Evolutionary conservation across 2,797 vertebrate genomes (phyloP).

Genomic region (Picus viridis): DNA sequence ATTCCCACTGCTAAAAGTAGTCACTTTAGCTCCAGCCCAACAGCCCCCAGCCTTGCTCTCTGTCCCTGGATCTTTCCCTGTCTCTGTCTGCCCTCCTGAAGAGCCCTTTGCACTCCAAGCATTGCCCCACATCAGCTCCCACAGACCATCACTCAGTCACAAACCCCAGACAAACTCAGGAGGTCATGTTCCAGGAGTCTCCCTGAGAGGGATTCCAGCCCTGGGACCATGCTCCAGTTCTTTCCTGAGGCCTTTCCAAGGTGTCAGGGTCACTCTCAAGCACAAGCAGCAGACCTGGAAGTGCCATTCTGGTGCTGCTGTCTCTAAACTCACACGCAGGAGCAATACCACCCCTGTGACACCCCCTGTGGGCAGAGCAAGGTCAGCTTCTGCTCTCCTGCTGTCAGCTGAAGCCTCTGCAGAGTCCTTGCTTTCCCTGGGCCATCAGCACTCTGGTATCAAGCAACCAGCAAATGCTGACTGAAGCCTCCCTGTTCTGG

Average conservation of each 20-base stretch:
- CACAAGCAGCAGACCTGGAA: neutral
- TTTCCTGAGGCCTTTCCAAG: constrained; percentile 41
- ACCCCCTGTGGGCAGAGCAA: neutral
- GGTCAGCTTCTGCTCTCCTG: neutral
- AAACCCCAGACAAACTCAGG: constrained; percentile 63
- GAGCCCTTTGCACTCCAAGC: constrained; percentile 42
- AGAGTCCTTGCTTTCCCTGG: neutral
- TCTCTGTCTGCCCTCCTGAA: constrained; percentile 44
- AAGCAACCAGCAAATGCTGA: neutral
- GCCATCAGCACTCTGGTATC: neutral
- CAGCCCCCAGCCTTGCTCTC: constrained; percentile 32
- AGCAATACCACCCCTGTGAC: neutral
- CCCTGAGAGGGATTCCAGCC: constrained; percentile 45
- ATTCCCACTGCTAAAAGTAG: constrained; percentile 62
- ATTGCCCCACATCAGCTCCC: constrained; percentile 45
- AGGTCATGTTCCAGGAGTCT: constrained; percentile 40
- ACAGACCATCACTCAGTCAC: constrained; percentile 47
- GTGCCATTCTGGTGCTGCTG: neutral
- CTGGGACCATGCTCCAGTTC: constrained; percentile 29
- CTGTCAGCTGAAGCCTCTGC: neutral
- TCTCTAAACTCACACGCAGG: neutral
- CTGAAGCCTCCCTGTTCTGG: neutral
- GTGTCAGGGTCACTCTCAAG: constrained; percentile 9
- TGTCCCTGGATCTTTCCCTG: constrained; percentile 29
- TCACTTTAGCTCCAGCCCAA: constrained; percentile 34